Conservation (phyloP, 2,888 invertebrate species). For the Rhyacophila evoluta region DNA sequence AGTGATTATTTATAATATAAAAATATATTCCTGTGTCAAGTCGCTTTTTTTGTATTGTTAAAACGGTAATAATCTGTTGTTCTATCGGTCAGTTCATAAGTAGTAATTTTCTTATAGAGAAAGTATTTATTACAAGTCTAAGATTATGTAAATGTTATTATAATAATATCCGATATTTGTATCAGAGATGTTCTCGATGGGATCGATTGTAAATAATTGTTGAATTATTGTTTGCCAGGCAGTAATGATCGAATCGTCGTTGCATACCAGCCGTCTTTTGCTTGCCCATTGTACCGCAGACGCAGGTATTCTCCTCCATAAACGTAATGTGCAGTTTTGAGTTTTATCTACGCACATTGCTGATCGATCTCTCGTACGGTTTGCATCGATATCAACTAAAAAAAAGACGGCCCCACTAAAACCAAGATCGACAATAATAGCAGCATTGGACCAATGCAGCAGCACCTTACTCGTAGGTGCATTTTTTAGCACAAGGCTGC, state of each 20-base stretch:
- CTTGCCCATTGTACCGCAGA: constrained; percentile 37
- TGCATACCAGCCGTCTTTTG: constrained; percentile 42
- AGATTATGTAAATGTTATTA: too few species aligned
- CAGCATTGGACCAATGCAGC: too few species aligned
- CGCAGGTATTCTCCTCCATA: constrained; percentile 40
- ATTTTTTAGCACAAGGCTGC: too few species aligned
- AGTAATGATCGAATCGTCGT: neutral
- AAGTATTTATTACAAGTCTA: too few species aligned
- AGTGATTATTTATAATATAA: too few species aligned
- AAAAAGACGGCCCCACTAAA: neutral
- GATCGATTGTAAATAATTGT: neutral
- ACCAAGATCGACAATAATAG: neutral
- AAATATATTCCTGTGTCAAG: too few species aligned
- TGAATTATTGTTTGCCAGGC: constrained; percentile 23
- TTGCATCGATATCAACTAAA: neutral
- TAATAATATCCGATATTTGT: neutral
- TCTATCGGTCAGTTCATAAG: too few species aligned
- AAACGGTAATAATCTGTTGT: too few species aligned
- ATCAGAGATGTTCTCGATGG: neutral
- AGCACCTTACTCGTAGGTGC: too few species aligned
- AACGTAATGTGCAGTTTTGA: constrained; percentile 42
- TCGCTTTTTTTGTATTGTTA: too few species aligned
- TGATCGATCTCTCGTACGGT: neutral
- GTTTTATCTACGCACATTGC: constrained; percentile 12
- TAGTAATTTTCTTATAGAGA: too few species aligned